Evolutionary conservation across 1,140 invertebrate genomes (phyloP).

Genomic region (Papilio polytes): DNA sequence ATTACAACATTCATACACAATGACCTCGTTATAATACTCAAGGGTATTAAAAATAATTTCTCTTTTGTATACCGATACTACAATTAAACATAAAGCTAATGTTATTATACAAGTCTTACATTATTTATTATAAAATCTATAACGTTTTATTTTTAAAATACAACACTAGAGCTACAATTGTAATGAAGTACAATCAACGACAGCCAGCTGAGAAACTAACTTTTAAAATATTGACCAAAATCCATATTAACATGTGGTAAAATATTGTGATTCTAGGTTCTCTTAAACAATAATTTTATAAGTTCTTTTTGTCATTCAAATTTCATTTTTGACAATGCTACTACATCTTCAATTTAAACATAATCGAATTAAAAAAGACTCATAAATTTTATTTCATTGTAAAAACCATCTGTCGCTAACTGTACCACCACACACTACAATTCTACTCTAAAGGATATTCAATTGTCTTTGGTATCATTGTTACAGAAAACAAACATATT

Average conservation of each 20-base stretch:
- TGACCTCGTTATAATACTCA: slow-evolving; percentile 70
- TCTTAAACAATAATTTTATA: no score
- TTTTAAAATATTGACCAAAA: not conserved
- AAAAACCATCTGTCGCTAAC: not conserved
- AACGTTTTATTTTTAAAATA: slow-evolving; percentile 74
- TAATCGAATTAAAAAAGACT: no score
- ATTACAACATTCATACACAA: slow-evolving; percentile 44
- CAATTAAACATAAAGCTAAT: slow-evolving; percentile 58
- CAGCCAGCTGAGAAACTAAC: not conserved
- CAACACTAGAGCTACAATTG: slow-evolving; percentile 64
- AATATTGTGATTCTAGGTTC: not conserved
- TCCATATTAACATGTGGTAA: not conserved
- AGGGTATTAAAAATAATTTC: slow-evolving; percentile 80
- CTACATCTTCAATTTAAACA: no score
- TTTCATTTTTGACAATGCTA: no score
- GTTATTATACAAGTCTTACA: slow-evolving; percentile 79
- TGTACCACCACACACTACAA: slow-evolving; percentile 52
- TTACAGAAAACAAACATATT: slow-evolving; percentile 73
- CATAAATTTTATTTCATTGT: not conserved
- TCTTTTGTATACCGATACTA: slow-evolving; percentile 65
- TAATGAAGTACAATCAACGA: slow-evolving; percentile 42
- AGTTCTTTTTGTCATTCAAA: no score
- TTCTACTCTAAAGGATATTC: slow-evolving; percentile 76
- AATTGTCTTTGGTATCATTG: slow-evolving; percentile 82
- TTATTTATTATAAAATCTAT: slow-evolving; percentile 76